A percentile compares a stretch with the other conserved stretches of the same genome.
Conservation (phyloP, 2,797 vertebrate genomes). For the Etheostoma nigrum region DNA sequence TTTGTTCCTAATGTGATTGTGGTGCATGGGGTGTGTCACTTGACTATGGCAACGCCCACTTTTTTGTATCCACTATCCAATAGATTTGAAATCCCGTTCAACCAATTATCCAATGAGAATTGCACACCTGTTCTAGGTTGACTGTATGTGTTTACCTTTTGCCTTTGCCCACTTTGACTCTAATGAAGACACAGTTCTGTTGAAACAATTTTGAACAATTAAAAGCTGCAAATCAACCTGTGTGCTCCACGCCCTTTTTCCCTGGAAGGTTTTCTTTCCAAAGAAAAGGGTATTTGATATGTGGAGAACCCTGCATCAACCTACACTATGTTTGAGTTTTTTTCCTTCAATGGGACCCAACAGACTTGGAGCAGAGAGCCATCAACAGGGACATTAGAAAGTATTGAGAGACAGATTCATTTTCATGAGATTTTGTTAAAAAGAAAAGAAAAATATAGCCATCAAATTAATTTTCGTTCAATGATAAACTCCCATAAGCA, state of each 20-base stretch:
- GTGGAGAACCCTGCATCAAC: neutral
- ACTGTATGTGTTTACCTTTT: neutral
- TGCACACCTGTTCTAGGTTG: no score
- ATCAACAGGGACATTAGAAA: neutral
- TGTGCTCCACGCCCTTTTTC: neutral
- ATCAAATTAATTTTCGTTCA: no score
- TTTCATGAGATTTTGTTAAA: neutral
- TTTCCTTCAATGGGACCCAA: neutral
- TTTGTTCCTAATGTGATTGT: neutral
- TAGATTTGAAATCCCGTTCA: neutral
- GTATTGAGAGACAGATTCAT: neutral
- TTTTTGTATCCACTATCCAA: neutral
- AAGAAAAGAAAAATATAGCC: neutral
- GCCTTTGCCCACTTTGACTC: neutral
- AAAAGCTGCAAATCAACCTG: neutral
- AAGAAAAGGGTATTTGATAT: neutral
- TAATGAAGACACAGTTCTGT: neutral
- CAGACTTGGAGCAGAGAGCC: rapidly evolving
- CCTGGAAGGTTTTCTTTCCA: neutral
- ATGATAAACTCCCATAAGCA: conserved; percentile 1
- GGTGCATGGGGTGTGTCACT: neutral
- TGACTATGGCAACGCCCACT: neutral
- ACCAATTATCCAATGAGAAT: neutral
- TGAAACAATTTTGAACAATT: neutral
- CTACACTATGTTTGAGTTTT: neutral